phyloP scores from a whole-genome alignment of 53 echinoderm and acorn worm species.

The Antedon mediterranea region DNA sequence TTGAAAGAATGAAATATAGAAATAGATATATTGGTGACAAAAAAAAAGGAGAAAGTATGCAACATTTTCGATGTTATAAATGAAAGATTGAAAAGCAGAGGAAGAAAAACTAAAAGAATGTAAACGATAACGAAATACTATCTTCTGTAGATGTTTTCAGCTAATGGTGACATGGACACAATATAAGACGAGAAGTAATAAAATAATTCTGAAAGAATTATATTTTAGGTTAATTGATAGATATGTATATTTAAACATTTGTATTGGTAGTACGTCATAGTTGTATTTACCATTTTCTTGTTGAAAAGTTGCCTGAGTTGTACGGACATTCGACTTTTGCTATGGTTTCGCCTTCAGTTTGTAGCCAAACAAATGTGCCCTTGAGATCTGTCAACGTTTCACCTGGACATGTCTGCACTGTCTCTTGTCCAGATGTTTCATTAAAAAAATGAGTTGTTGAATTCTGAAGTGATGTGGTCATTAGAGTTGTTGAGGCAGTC shows the following conservation, averaged over 20 bases:
- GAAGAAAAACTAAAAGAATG: too few relatives aligned
- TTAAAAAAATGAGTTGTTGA: not conserved
- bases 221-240: not conserved
- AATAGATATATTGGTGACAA: too few relatives aligned
- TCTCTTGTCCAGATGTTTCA: not conserved
- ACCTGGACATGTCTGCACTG: constrained; percentile 10
- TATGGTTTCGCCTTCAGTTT: constrained; percentile 1
- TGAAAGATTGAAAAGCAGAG: too few relatives aligned
- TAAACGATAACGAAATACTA: too few relatives aligned
- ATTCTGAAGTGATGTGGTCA: not conserved
- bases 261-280: too few relatives aligned
- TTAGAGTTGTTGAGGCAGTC: not conserved
- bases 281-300: not conserved
- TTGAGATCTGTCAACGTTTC: constrained; percentile 19
- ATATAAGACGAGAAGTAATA: too few relatives aligned
- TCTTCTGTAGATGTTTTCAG: too few relatives aligned
- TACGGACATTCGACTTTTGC: constrained; percentile 23
- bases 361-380: constrained; percentile 31
- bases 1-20: too few relatives aligned
- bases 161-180: too few relatives aligned
- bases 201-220: too few relatives aligned
- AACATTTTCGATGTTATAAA: too few relatives aligned
- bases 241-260: not conserved
- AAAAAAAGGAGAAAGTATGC: too few relatives aligned
- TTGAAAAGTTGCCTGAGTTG: not conserved